Conservation (phyloP, 2,797 vertebrate species). For the Etheostoma perlongum region DNA sequence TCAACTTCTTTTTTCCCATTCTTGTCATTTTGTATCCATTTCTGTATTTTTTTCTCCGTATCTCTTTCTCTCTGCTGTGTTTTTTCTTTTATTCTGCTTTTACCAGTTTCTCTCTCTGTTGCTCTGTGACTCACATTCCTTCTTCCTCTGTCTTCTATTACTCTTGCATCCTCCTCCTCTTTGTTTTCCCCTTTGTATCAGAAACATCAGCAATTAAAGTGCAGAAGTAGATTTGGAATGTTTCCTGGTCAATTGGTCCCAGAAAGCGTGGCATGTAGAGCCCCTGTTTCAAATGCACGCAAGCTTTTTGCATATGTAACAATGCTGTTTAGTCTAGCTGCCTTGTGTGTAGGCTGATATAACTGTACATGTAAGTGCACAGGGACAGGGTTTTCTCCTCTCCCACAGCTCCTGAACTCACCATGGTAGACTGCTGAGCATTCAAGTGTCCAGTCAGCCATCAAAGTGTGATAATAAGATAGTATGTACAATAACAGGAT, state of each 20-base stretch:
- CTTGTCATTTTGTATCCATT: conserved; percentile 8
- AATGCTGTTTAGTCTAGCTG: conserved; percentile 26
- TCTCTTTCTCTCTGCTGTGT: neutral
- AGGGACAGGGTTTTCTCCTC: conserved; percentile 8
- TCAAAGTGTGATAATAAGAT: too few relatives aligned
- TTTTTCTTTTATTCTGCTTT: neutral
- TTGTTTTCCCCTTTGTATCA: conserved; percentile 10
- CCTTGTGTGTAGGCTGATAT: conserved; percentile 14
- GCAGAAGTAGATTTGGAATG: neutral
- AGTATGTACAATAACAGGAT: too few relatives aligned
- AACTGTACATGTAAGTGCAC: neutral
- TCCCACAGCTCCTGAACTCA: conserved; percentile 14
- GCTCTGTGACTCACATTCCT: neutral
- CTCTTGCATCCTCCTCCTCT: neutral
- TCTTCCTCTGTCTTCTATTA: neutral
- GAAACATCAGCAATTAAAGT: conserved; percentile 2
- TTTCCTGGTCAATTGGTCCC: neutral
- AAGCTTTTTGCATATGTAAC: neutral
- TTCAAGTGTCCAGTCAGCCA: too few relatives aligned
- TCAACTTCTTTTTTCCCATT: neutral
- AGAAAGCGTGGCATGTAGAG: neutral
- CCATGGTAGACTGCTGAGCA: neutral
- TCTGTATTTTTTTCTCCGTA: neutral
- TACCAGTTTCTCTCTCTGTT: neutral
- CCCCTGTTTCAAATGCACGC: neutral